phyloP scores from a whole-genome alignment of 2,888 invertebrate genomes.

The Pseudococcus viburni region DNA sequence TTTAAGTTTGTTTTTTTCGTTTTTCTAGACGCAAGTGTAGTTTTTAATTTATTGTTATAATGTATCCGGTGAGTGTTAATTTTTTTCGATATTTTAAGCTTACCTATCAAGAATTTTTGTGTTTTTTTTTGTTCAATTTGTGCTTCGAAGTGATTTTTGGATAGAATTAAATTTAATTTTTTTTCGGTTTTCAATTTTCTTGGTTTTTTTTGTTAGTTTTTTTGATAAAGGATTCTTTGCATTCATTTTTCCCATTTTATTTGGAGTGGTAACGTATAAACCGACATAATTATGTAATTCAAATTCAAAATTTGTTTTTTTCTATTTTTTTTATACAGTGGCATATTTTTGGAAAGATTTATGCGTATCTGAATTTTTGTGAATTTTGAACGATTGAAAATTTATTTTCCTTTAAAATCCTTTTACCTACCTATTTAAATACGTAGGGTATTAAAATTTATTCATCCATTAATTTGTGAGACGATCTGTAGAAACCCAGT shows the following conservation, averaged over 20 bases:
- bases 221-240: background rate
- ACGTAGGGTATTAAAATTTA: too few relatives aligned
- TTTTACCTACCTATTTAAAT: background rate
- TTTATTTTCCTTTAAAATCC: background rate
- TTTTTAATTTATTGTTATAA: constrained; percentile 40
- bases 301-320: too few relatives aligned
- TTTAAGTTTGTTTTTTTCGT: constrained; percentile 19
- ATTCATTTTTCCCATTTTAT: background rate
- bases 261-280: background rate
- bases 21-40: constrained; percentile 11
- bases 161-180: background rate
- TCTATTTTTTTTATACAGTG: too few relatives aligned
- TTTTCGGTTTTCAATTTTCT: background rate
- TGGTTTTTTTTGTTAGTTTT: background rate
- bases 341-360: background rate
- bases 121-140: background rate
- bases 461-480: too few relatives aligned
- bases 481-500: too few relatives aligned
- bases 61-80: constrained; percentile 52
- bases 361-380: background rate
- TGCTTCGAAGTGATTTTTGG: too few relatives aligned
- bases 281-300: background rate
- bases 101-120: background rate
- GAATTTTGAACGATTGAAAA: background rate
- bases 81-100: background rate